These are phyloP conservation scores for Marisa cornuarietis DNA, from an alignment of 1,140 invertebrate genomes.

Conservation along the genomic window DNA sequence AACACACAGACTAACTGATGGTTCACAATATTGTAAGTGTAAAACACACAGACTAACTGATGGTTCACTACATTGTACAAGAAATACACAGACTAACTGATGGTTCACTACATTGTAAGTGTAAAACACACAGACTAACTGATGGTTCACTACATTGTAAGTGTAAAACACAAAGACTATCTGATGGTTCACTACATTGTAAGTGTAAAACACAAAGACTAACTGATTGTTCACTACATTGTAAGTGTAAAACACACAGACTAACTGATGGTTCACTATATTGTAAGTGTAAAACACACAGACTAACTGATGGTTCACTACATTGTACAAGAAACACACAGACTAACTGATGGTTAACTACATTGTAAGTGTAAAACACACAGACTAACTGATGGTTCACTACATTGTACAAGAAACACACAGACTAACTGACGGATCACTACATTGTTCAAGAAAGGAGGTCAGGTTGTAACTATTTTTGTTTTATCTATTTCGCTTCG, in stretches of 20 bases:
- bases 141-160: background rate
- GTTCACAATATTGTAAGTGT: background rate
- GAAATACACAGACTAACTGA: background rate
- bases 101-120: background rate
- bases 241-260: too few species aligned
- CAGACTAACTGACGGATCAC: background rate
- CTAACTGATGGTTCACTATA: background rate
- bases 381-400: background rate
- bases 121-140: background rate
- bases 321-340: too few species aligned
- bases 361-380: too few species aligned
- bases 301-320: background rate
- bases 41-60: background rate
- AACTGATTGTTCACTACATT: background rate
- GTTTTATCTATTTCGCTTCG: too few species aligned
- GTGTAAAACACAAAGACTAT: too few species aligned
- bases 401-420: too few species aligned
- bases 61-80: too few species aligned
- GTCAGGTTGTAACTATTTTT: too few species aligned
- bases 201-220: too few species aligned
- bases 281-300: too few species aligned
- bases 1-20: background rate
- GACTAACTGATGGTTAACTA: background rate
- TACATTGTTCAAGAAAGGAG: too few species aligned
- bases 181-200: background rate